phyloP scores from a whole-genome alignment of 2,797 vertebrate species.

The Tragelaphus eurycerus region DNA sequence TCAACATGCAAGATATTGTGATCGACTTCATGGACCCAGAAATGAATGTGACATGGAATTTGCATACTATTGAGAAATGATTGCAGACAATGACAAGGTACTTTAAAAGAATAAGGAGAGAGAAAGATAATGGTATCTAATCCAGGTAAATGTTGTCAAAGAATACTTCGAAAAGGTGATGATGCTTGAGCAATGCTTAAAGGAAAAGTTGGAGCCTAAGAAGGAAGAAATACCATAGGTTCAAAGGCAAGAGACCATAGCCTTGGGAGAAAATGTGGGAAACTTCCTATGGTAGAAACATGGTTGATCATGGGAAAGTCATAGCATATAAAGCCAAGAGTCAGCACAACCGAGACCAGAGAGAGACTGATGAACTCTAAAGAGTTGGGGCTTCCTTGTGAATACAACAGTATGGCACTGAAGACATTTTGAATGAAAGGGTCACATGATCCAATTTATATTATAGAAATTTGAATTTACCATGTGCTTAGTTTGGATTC shows the following conservation, averaged over 20 bases:
- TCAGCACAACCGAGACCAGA: neutral
- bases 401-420: neutral
- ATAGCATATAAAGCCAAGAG: neutral
- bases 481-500: neutral
- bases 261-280: neutral
- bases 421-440: neutral
- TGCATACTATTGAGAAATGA: neutral
- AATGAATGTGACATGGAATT: neutral
- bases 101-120: neutral
- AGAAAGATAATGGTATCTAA: neutral
- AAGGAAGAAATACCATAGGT: neutral
- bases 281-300: neutral
- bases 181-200: neutral
- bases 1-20: neutral
- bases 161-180: neutral
- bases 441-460: neutral
- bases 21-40: neutral
- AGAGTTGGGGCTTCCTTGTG: neutral
- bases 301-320: neutral
- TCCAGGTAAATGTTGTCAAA: neutral
- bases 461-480: neutral
- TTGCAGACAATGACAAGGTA: neutral
- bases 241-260: neutral
- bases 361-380: neutral
- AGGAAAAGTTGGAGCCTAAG: neutral